Percentiles rank a stretch among this genome's conserved stretches.
Evolutionary conservation across 2,888 invertebrate genomes (phyloP).

Genomic region (Lasioglossum oenotherae): DNA sequence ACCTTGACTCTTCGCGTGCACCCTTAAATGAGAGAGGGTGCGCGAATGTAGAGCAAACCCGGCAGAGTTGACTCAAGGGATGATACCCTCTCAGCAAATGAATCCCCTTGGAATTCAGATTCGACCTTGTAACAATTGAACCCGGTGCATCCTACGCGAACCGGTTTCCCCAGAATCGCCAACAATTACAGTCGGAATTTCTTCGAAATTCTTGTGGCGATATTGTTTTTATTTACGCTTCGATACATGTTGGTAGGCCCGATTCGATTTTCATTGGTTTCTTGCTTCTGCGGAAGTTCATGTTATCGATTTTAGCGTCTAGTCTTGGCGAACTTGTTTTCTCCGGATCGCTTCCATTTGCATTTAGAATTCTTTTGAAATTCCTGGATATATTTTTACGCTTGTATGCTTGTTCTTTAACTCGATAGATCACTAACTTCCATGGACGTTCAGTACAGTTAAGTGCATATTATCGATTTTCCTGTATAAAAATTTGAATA

Average conservation of each 20-base stretch:
- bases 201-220: background rate
- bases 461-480: no score
- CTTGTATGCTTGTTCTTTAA: no score
- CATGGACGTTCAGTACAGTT: background rate
- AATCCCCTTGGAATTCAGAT: constrained; percentile 38
- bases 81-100: constrained; percentile 50
- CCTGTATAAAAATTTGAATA: no score
- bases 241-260: background rate
- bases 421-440: no score
- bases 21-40: constrained; percentile 76
- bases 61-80: constrained; percentile 53
- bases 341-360: background rate
- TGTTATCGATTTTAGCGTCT: background rate
- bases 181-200: background rate
- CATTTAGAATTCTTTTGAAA: background rate
- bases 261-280: background rate
- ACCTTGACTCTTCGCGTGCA: constrained; percentile 69
- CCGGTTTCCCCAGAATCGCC: background rate
- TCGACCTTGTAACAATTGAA: constrained; percentile 24
- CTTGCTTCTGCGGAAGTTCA: background rate
- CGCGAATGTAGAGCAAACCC: constrained; percentile 71
- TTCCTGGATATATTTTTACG: background rate
- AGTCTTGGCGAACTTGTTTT: background rate
- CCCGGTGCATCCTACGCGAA: background rate
- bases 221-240: background rate